Conservation (phyloP, 2,888 invertebrate species). For the Rapana venosa region DNA sequence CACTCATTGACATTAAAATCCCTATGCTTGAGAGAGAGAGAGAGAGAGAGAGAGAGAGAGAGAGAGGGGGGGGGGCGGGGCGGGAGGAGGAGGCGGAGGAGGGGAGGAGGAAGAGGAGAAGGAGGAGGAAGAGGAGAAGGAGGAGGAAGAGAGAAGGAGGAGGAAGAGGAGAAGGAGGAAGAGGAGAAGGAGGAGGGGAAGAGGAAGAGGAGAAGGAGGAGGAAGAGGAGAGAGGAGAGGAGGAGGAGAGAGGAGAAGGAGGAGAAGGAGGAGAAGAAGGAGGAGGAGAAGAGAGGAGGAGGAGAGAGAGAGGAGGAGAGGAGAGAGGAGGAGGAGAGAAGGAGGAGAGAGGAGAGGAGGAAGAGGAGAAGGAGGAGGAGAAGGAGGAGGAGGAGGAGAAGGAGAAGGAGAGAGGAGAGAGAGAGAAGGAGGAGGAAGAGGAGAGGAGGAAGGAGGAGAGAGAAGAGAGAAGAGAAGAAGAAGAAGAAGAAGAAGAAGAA, state of each 20-base stretch:
- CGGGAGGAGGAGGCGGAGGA: too few species aligned
- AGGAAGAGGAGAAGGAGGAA: not conserved
- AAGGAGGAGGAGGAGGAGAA: too few species aligned
- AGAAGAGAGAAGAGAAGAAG: not conserved
- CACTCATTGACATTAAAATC: too few species aligned
- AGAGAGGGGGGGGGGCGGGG: too few species aligned
- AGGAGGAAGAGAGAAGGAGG: not conserved
- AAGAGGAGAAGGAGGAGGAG: not conserved
- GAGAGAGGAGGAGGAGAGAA: not conserved
- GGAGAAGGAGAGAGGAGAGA: not conserved
- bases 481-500: not conserved
- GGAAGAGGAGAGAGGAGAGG: too few species aligned
- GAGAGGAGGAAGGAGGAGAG: not conserved
- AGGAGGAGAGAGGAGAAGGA: not conserved
- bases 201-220: not conserved
- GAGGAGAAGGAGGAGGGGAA: not conserved
- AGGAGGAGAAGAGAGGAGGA: not conserved
- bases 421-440: not conserved
- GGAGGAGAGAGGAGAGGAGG: not conserved
- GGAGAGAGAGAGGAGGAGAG: not conserved
- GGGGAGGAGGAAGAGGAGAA: too few species aligned
- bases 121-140: too few species aligned
- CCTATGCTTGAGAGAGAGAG: too few species aligned
- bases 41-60: too few species aligned
- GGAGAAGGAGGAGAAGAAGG: not conserved